Conservation (phyloP, 1,140 invertebrate species). For the Atta cephalotes region DNA sequence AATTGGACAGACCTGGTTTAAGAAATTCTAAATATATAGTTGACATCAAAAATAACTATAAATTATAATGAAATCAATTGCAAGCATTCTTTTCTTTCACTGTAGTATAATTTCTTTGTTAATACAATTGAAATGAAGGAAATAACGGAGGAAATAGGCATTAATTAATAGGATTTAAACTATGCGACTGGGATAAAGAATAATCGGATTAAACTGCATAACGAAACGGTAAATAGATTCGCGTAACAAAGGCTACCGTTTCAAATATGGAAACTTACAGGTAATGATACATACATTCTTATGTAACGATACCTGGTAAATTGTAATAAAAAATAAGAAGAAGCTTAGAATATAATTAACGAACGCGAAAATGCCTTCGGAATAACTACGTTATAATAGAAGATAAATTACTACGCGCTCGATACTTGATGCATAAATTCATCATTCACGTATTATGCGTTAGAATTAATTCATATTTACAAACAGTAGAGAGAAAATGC, state of each 20-base stretch:
- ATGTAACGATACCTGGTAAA: background rate
- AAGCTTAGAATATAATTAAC: constrained; percentile 11
- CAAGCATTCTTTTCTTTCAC: too few relatives aligned
- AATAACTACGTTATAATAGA: constrained; percentile 1
- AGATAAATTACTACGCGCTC: constrained; percentile 28
- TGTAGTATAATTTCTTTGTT: background rate
- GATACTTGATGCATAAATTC: constrained; percentile 30
- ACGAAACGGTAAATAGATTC: background rate
- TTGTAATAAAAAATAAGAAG: background rate
- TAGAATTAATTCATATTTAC: constrained; percentile 34
- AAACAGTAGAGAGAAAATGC: constrained; percentile 5
- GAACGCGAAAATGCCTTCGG: background rate
- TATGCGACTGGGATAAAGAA: constrained; percentile 1
- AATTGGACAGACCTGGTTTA: too few relatives aligned
- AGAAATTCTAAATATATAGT: too few relatives aligned
- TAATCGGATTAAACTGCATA: constrained; percentile 41
- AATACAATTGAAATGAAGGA: background rate
- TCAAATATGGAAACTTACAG: background rate
- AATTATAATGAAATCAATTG: too few relatives aligned
- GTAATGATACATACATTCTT: background rate
- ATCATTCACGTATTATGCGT: constrained; percentile 2
- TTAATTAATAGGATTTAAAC: constrained; percentile 35
- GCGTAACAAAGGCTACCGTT: background rate
- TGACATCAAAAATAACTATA: too few relatives aligned
- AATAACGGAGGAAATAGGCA: background rate